These are phyloP conservation scores for Hypomesus transpacificus DNA, from an alignment of 2,113 vertebrate species.

Conservation along the genomic window DNA sequence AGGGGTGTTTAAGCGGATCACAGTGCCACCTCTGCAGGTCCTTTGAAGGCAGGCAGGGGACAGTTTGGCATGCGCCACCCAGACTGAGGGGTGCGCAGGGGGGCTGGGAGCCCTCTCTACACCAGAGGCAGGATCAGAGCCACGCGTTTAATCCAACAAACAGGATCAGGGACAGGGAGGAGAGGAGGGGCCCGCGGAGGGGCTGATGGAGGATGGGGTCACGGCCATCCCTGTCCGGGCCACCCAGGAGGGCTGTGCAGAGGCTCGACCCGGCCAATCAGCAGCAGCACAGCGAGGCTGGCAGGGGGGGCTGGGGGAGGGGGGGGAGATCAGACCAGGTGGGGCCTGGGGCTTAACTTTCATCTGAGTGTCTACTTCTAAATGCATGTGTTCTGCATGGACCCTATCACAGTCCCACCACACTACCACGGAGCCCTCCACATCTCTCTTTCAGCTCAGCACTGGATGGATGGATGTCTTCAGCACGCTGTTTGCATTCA, in stretches of 20 bases:
- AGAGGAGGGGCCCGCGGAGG: background rate
- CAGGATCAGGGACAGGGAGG: constrained; percentile 19
- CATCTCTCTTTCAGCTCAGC: background rate
- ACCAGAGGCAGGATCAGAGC: constrained; percentile 14
- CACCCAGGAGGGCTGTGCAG: background rate
- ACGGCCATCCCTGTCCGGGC: background rate
- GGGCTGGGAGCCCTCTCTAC: background rate
- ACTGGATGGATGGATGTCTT: background rate
- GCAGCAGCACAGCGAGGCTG: background rate
- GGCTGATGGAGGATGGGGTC: background rate
- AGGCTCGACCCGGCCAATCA: background rate
- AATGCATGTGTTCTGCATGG: constrained; percentile 5
- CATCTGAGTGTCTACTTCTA: background rate
- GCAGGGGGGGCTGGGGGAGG: background rate
- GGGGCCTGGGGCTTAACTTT: background rate
- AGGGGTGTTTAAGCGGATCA: constrained; percentile 17
- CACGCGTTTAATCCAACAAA: constrained; percentile 15
- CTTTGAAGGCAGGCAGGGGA: constrained; percentile 13
- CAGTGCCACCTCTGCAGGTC: background rate
- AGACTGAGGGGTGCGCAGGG: background rate
- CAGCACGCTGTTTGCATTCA: too few species aligned
- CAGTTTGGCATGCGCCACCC: background rate
- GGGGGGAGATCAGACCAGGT: background rate
- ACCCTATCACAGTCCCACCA: background rate
- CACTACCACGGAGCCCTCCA: background rate